Evolutionary conservation across 2,113 vertebrate genomes (phyloP), one percentile per base, ranked within the genome.

Genomic region (Phylloscopus whistleri): DNA sequence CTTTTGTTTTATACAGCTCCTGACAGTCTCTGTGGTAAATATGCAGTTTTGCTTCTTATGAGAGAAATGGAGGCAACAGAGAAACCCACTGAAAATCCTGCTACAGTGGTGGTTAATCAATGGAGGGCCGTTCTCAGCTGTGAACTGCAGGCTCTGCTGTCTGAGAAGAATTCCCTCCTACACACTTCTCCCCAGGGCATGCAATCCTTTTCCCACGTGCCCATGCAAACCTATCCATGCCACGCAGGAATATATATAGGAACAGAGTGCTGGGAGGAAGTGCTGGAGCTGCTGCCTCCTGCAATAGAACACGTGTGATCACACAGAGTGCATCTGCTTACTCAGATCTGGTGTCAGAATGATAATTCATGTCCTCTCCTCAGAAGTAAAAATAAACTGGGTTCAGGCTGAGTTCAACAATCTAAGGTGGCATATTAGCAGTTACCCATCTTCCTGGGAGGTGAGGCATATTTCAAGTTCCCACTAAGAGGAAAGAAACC

Each of bases 311-410:
- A 56, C 62, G 72, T 75, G 90, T 48, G 80, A 75, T 84, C 62
- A 55, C 74, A 62, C 11, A 7, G 60, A 58, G 59, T 28, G 23
- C 64, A 75, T 74, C 89, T 85, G 62, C 91, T 92, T 84, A 91
- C 78, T 88, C 83, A 89, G 93, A 93, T 87, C 63, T 56, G 67
- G 84, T 95, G 78, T 96, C 93, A 96, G 73, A 91, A 76, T 58
- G 73, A 86, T 77, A 85, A 91, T 68, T 92, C 22, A 11, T 88
- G 89, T 86, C 90, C 58, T 93, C 84, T 87, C 72, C 77, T 43
- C 84, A 92, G 90, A 86, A 84, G 37, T 95, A 96, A 97, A 97
- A 97, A 97, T 97, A 97, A 94, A 66, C 72, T 62, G 43, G 62
- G 95, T 94, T 97, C 95, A 97, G 53, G 66, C 63, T 46, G 73